phyloP scores from a whole-genome alignment of 2,797 vertebrate species.

The Clarias platycephalus region DNA sequence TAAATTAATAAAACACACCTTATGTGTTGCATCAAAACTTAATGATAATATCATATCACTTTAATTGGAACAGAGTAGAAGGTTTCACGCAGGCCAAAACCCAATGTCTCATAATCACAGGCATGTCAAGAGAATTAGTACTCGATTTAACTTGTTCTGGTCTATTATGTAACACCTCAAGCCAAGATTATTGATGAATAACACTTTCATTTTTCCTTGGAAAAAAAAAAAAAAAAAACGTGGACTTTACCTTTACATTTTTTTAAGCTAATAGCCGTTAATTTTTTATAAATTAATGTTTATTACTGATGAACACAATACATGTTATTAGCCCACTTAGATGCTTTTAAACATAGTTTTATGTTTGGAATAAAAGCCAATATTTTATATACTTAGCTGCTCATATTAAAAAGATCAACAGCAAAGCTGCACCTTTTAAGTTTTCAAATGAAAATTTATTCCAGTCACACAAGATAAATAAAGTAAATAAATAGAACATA shows the following conservation, averaged over 20 bases:
- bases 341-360: conserved; percentile 1
- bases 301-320: background rate
- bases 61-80: conserved; percentile 40
- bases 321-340: background rate
- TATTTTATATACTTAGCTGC: background rate
- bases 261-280: background rate
- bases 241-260: background rate
- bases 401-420: conserved; percentile 47
- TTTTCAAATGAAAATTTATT: conserved; percentile 60
- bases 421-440: conserved; percentile 51
- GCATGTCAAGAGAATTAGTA: background rate
- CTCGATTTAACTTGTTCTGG: background rate
- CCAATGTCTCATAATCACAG: conserved; percentile 43
- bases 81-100: conserved; percentile 20
- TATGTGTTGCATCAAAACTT: conserved; percentile 56
- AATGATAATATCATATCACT: conserved; percentile 39
- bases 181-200: background rate
- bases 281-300: background rate
- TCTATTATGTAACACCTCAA: conserved; percentile 20
- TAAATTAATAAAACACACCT: conserved; percentile 63
- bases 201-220: background rate
- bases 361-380: conserved; percentile 9
- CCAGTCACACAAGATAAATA: conserved; percentile 53
- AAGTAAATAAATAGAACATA: conserved; percentile 52
- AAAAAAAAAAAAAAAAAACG: background rate